Evolutionary conservation across 2,888 invertebrate species (phyloP), one percentile per base, ranked within the genome.

Genomic region (Apamea anceps): DNA sequence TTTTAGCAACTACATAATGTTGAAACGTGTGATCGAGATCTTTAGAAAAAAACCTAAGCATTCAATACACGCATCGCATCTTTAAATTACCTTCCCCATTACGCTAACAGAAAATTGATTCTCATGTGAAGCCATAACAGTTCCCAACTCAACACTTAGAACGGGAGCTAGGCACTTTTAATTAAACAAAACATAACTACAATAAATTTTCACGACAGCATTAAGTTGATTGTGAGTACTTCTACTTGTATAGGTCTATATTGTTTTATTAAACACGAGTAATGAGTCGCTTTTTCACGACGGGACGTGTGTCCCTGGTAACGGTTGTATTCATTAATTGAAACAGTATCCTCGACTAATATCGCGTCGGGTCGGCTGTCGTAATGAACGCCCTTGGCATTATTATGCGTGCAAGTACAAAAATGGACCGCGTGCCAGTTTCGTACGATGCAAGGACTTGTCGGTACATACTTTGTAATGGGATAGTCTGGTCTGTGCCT

Each of bases 311-410:
- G 68, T 77, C 71, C 74, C 71, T 71, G 71, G 66, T 80, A 82
- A 81, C 74, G 72, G 79, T 79, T 79, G 65, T 78, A 80, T 87
- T 89, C 72, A 85, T 90, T 86, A 86, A 87, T 86, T 89, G 88
- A 86, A 87, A 88, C 87, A 76, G 81, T 82, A 86, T 81, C 72
- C 80, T 62, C 80, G 73, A 71, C 32, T 80, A 79, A 84, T 88
- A 80, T 87, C 32, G 60, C 75, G 62, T 76, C 71, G 63, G 77
- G 25, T 72, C 32, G 54, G 48, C 67, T 77, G 83, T 80, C 42
- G 77, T 79, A 91, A 91, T 79, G 88, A 86, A 83, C 89, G 92
- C 81, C 93, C 92, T 92, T 92, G 92, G 89, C 90, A 92, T 92
- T 90, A 92, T 87, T 79, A 85, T 81, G 75, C 75, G 76, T 85